These are phyloP conservation scores for Ceramica pisi DNA, from an alignment of 2,888 invertebrate species.

Conservation along the genomic window DNA sequence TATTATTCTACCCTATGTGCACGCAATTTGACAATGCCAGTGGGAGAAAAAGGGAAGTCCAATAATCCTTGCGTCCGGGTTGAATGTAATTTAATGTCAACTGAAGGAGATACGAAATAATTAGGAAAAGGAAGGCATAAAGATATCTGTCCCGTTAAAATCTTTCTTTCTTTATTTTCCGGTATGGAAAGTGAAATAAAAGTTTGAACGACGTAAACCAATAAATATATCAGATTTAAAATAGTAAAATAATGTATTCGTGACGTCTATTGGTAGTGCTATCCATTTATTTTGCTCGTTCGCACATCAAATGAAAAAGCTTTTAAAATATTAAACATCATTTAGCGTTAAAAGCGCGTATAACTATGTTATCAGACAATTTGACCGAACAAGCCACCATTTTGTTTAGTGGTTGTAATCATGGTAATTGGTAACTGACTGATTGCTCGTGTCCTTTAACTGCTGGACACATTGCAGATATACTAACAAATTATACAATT, in stretches of 20 bases:
- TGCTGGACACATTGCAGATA: not conserved
- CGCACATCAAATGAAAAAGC: constrained; percentile 36
- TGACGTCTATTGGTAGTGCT: not conserved
- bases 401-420: constrained; percentile 9
- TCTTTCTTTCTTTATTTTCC: not conserved
- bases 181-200: not conserved
- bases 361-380: constrained; percentile 20
- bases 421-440: not conserved
- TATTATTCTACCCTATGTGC: not conserved
- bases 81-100: constrained; percentile 20
- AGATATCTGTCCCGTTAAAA: not conserved
- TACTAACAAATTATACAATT: too few species aligned
- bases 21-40: not conserved
- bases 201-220: not conserved
- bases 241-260: not conserved
- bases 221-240: not conserved
- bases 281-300: constrained; percentile 11
- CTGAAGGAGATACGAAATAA: constrained; percentile 28
- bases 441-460: not conserved
- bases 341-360: constrained; percentile 26
- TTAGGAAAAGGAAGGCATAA: not conserved
- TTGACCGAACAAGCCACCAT: not conserved
- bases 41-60: not conserved
- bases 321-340: constrained; percentile 31
- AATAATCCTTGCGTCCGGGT: constrained; percentile 1